phyloP scores from a whole-genome alignment of 2,888 invertebrate species.

The Lasioglossum figueresi region DNA sequence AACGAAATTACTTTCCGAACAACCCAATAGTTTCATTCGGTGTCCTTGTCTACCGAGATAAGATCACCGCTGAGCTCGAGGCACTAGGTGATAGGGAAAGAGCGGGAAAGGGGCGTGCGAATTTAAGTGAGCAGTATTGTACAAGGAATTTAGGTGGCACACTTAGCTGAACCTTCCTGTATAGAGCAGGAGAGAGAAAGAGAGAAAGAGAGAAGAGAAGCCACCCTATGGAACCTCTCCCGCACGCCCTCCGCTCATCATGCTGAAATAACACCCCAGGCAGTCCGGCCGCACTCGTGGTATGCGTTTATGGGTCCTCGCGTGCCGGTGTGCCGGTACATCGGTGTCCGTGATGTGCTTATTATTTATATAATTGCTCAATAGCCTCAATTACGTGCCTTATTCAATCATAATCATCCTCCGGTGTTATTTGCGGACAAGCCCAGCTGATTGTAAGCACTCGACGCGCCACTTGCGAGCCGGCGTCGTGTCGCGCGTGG shows the following conservation, averaged over 20 bases:
- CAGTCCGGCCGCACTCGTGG: conserved; percentile 61
- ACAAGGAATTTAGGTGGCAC: neutral
- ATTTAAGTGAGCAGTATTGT: neutral
- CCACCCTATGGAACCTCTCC: conserved; percentile 28
- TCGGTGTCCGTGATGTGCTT: conserved; percentile 49
- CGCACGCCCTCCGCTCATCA: conserved; percentile 61
- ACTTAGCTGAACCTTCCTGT: neutral
- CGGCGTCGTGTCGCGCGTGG: conserved; percentile 52
- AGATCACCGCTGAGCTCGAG: no score
- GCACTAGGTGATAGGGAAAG: neutral
- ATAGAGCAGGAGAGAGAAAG: neutral
- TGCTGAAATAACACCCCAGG: conserved; percentile 81
- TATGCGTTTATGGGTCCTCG: conserved; percentile 61
- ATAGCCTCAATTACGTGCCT: conserved; percentile 83
- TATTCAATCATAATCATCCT: conserved; percentile 83
- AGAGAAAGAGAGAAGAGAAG: neutral
- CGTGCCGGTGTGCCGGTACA: conserved; percentile 12
- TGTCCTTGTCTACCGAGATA: neutral
- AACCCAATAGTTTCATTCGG: no score
- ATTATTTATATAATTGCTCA: conserved; percentile 83
- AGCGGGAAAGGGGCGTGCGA: no score
- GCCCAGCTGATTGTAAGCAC: conserved; percentile 82
- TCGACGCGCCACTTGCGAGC: conserved; percentile 68
- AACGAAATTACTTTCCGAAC: no score
- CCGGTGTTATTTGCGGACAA: conserved; percentile 83